Conservation (phyloP, 2,113 vertebrate genomes). For the Pygoscelis antarcticus region DNA sequence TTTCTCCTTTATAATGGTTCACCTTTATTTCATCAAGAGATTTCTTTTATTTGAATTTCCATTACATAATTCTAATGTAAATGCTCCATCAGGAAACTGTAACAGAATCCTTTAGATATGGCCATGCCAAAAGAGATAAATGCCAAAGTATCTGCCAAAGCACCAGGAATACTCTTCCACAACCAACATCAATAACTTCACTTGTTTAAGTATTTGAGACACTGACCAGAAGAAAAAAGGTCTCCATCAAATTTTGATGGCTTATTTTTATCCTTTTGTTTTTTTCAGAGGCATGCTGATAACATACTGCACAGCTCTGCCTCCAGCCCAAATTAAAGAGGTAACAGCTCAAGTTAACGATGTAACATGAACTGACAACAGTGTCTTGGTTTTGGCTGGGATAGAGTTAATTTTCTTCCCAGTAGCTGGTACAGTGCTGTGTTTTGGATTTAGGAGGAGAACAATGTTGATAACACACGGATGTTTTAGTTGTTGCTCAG, state of each 20-base stretch:
- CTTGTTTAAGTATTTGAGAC: neutral
- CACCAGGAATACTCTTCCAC: neutral
- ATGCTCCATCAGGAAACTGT: neutral
- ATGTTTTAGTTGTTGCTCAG: no score
- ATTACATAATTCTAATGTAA: neutral
- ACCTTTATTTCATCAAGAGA: neutral
- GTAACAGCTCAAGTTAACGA: neutral
- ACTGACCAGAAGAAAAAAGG: neutral
- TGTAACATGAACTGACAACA: neutral
- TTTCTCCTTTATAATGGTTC: neutral
- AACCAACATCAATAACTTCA: neutral
- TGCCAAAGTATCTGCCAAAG: neutral
- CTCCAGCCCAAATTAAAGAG: neutral
- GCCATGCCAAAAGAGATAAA: neutral
- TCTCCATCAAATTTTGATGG: neutral
- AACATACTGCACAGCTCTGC: neutral
- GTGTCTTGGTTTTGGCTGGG: no score
- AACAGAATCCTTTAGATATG: neutral
- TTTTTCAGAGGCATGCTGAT: neutral
- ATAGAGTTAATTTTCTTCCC: no score
- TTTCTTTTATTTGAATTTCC: conserved; percentile 9
- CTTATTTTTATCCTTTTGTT: neutral
- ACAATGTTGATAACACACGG: no score
- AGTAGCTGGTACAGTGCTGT: no score
- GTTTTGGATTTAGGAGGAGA: no score